A percentile compares a stretch with the other conserved stretches of the same genome.
phyloP scores from a whole-genome alignment of 2,888 invertebrate genomes.

The Buathra laborator region DNA sequence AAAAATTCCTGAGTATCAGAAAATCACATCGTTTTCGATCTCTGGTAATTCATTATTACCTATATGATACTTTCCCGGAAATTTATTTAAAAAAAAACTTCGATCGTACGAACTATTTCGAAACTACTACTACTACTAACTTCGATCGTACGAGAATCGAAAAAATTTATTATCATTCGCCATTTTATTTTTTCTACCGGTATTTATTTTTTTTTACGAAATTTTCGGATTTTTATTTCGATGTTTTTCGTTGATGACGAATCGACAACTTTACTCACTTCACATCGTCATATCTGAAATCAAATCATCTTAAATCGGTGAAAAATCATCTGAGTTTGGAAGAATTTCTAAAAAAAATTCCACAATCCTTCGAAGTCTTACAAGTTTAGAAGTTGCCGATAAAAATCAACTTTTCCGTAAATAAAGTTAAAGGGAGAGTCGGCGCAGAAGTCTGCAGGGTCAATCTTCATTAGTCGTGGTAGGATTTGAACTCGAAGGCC shows the following conservation, averaged over 20 bases:
- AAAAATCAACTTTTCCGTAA: background rate
- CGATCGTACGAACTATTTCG: background rate
- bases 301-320: too few species aligned
- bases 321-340: background rate
- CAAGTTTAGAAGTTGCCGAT: background rate
- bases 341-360: background rate
- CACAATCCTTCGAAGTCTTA: background rate
- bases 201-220: too few species aligned
- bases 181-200: too few species aligned
- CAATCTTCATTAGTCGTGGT: slow-evolving; percentile 60
- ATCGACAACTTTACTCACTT: too few species aligned
- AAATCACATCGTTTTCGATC: too few species aligned
- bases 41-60: too few species aligned
- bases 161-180: too few species aligned
- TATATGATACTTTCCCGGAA: background rate
- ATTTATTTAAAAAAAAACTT: background rate
- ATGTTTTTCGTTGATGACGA: too few species aligned
- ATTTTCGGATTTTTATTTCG: too few species aligned
- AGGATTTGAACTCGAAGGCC: slow-evolving; percentile 15
- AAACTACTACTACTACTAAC: too few species aligned
- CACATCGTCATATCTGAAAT: too few species aligned
- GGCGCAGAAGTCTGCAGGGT: slow-evolving; percentile 36
- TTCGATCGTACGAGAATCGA: background rate
- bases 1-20: too few species aligned
- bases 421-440: background rate